Evolutionary conservation across 2,113 vertebrate genomes (phyloP).

Genomic region (Verasper variegatus): DNA sequence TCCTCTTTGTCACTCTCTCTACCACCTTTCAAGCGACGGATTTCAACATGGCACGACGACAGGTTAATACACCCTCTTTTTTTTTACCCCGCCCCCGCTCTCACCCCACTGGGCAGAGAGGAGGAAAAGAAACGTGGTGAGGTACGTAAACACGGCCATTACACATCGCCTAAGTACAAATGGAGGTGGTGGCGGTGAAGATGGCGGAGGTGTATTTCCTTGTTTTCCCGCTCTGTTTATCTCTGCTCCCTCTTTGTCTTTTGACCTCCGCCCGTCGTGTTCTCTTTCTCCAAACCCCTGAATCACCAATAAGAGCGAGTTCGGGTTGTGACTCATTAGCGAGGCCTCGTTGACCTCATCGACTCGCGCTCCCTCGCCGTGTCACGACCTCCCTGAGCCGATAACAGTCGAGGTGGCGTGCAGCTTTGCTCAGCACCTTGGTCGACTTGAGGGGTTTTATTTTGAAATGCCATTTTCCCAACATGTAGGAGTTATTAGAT

Average conservation of each 20-base stretch:
- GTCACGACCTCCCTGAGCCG: too few species aligned
- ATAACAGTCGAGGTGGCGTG: neutral
- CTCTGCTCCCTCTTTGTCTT: neutral
- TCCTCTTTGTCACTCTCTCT: constrained; percentile 33
- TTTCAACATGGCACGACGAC: constrained; percentile 71
- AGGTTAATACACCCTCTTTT: constrained; percentile 75
- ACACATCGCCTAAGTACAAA: constrained; percentile 18
- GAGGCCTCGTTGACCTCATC: constrained; percentile 29
- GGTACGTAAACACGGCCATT: constrained; percentile 69
- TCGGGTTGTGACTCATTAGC: constrained; percentile 35
- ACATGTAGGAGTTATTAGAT: neutral
- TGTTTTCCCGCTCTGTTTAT: neutral
- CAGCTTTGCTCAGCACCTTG: neutral
- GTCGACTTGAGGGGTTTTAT: neutral
- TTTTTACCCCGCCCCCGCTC: neutral
- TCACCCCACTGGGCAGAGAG: constrained; percentile 11
- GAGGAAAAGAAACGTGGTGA: constrained; percentile 14
- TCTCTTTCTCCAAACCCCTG: neutral
- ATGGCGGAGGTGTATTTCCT: neutral
- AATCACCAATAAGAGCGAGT: constrained; percentile 10
- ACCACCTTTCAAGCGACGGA: constrained; percentile 7
- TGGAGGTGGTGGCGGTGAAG: constrained; percentile 15
- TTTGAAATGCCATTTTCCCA: neutral
- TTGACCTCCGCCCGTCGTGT: constrained; percentile 9
- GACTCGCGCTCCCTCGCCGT: neutral